Conservation (phyloP, 1,140 invertebrate species). For the Dendroctonus ponderosae region DNA sequence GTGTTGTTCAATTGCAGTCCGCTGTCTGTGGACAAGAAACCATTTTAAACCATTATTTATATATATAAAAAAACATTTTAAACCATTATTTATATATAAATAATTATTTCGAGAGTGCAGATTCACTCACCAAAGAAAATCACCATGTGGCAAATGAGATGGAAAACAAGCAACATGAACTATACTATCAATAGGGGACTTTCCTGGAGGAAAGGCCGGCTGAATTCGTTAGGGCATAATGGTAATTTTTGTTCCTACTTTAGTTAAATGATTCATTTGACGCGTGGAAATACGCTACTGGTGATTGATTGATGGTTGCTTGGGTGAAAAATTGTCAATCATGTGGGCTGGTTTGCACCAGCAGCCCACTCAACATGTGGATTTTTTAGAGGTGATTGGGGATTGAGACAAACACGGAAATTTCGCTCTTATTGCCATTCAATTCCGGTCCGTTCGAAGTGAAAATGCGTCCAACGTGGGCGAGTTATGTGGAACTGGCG, state of each 20-base stretch:
- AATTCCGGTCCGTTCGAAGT: too few species aligned
- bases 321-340: not conserved
- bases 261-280: not conserved
- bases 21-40: slow-evolving; percentile 35
- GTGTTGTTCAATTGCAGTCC: slow-evolving; percentile 28
- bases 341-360: too few species aligned
- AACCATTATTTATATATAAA: not conserved
- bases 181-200: not conserved
- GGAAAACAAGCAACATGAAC: not conserved
- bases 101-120: not conserved
- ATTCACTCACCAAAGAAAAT: not conserved
- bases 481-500: not conserved
- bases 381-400: too few species aligned
- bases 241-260: slow-evolving; percentile 9
- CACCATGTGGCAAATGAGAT: not conserved
- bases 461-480: not conserved
- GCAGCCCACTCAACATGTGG: too few species aligned
- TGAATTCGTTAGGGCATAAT: slow-evolving; percentile 12
- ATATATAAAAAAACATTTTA: not conserved
- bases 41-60: not conserved
- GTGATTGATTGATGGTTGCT: not conserved
- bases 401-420: too few species aligned
- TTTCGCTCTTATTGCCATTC: too few species aligned
- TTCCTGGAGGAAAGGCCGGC: slow-evolving; percentile 7
- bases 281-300: not conserved